A percentile compares a stretch with the other conserved stretches of the same genome.
Evolutionary conservation across 2,113 vertebrate species (phyloP).

Genomic region (Microtus montanus): DNA sequence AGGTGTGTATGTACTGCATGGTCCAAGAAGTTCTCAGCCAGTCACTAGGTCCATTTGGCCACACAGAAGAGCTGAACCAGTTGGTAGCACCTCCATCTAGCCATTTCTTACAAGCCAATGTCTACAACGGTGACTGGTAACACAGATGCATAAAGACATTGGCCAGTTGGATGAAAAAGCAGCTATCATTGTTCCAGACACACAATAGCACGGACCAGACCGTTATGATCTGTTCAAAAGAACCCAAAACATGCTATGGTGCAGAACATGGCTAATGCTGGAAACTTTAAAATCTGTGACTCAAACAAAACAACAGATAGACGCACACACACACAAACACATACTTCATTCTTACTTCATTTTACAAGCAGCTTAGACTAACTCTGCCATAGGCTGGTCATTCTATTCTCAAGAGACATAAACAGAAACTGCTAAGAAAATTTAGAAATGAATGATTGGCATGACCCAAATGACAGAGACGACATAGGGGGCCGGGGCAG

Average conservation of each 20-base stretch:
- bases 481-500: accelerated
- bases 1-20: background rate
- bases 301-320: background rate
- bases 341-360: background rate
- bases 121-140: background rate
- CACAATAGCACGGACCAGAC: background rate
- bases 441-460: background rate
- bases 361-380: background rate
- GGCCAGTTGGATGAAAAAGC: background rate
- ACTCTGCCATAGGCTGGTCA: background rate
- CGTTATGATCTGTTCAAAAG: background rate
- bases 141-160: background rate
- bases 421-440: background rate
- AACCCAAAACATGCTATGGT: background rate
- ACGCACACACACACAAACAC: background rate
- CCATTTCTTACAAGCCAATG: background rate
- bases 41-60: background rate
- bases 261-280: background rate
- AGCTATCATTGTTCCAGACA: background rate
- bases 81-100: background rate
- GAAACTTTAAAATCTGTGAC: slow-evolving; percentile 30
- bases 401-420: background rate
- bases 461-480: background rate
- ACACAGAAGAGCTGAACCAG: background rate
- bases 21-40: background rate